phyloP scores from a whole-genome alignment of 1,140 invertebrate species.

The Bombus confusus region DNA sequence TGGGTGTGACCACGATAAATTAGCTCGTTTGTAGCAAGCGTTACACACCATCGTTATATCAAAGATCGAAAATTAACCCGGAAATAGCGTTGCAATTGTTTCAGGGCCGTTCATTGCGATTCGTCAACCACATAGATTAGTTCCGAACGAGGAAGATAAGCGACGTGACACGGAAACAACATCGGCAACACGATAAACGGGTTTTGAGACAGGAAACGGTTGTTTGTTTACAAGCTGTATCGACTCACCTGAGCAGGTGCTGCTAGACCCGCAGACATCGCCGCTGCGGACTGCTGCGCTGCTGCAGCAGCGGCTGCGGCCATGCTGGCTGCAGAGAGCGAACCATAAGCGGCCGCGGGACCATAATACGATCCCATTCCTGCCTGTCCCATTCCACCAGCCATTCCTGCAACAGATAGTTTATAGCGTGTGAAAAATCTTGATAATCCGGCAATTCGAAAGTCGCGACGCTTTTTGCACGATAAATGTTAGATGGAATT shows the following conservation, averaged over 20 bases:
- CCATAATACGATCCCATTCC: slow-evolving; percentile 86
- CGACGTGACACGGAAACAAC: background rate
- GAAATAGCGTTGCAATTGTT: background rate
- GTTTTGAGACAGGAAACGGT: background rate
- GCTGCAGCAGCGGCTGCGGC: slow-evolving; percentile 85
- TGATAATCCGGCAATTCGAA: background rate
- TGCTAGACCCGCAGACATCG: slow-evolving; percentile 84
- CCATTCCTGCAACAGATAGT: slow-evolving; percentile 82
- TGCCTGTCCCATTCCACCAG: slow-evolving; percentile 84
- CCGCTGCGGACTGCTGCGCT: slow-evolving; percentile 84
- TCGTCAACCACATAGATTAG: background rate
- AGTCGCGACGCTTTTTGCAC: no score
- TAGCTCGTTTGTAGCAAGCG: no score
- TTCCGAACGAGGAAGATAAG: background rate
- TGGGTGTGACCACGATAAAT: background rate
- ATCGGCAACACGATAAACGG: background rate
- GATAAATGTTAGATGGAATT: background rate
- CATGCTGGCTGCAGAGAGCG: slow-evolving; percentile 85
- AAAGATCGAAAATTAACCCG: background rate
- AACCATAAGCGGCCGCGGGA: slow-evolving; percentile 85
- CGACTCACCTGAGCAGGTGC: slow-evolving; percentile 84
- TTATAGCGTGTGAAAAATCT: background rate
- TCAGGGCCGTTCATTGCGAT: background rate
- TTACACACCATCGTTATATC: no score
- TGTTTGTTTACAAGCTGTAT: slow-evolving; percentile 35